Percentiles rank a stretch among this genome's conserved stretches.
These are phyloP conservation scores for Hyperopisus bebe DNA, from an alignment of 2,113 vertebrate species.

Conservation along the genomic window DNA sequence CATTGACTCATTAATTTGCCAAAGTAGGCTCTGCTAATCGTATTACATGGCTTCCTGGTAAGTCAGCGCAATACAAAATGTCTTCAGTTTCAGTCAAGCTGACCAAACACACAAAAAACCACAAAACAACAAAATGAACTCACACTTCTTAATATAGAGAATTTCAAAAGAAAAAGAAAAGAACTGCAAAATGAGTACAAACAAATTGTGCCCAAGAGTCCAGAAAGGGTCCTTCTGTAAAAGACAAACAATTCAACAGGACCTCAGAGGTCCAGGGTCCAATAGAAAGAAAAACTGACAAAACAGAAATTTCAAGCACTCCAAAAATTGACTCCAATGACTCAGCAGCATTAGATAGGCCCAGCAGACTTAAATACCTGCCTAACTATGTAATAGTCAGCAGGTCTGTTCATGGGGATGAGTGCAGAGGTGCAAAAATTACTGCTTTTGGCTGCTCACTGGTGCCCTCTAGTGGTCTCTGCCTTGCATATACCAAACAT, in stretches of 20 bases:
- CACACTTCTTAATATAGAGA: not conserved
- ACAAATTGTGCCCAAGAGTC: not conserved
- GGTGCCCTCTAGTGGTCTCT: not conserved
- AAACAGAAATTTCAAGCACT: not conserved
- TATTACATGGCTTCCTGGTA: not conserved
- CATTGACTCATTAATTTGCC: not conserved
- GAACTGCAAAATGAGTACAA: not conserved
- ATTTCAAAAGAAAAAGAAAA: not conserved
- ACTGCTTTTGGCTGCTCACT: not conserved
- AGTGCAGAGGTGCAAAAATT: not conserved
- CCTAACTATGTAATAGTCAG: not conserved
- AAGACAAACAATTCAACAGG: not conserved
- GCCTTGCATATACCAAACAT: not conserved
- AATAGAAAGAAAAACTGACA: not conserved
- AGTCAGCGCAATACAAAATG: not conserved
- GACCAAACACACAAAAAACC: not conserved
- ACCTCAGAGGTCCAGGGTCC: not conserved
- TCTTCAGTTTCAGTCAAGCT: not conserved
- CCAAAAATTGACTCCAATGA: not conserved
- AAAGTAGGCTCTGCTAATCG: not conserved
- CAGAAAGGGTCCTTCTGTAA: not conserved
- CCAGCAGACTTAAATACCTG: not conserved
- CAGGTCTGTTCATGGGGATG: not conserved
- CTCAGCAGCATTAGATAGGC: not conserved
- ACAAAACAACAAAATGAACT: not conserved